A percentile compares a stretch with the other conserved stretches of the same genome.
phyloP scores from a whole-genome alignment of 2,113 vertebrate genomes.

The Tetrax tetrax region DNA sequence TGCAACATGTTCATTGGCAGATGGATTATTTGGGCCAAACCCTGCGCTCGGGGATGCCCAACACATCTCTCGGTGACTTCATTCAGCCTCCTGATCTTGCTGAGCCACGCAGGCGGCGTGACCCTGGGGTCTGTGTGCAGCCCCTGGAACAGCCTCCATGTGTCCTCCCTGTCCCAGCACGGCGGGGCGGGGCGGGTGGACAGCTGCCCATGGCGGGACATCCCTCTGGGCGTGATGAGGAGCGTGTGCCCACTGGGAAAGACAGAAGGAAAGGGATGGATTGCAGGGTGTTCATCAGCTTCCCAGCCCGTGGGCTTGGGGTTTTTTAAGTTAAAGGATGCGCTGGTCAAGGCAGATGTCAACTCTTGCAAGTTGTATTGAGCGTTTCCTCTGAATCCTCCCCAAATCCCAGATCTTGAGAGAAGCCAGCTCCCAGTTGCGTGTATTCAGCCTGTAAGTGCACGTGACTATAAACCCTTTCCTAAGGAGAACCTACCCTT shows the following conservation, averaged over 20 bases:
- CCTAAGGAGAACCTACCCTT: neutral
- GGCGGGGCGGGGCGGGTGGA: accelerated
- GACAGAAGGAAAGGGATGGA: neutral
- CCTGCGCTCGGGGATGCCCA: neutral
- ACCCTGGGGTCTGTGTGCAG: accelerated
- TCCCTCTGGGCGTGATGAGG: accelerated
- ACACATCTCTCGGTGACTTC: neutral
- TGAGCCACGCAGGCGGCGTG: neutral
- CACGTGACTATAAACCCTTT: neutral
- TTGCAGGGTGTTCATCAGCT: neutral
- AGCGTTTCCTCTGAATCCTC: neutral
- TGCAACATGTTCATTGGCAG: neutral
- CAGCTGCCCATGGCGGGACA: neutral
- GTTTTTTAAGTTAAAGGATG: neutral
- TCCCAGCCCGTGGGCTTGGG: neutral
- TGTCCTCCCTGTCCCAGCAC: neutral
- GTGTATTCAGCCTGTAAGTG: neutral
- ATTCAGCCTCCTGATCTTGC: neutral
- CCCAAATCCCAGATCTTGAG: neutral
- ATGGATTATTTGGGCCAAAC: constrained; percentile 11
- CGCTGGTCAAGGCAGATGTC: neutral
- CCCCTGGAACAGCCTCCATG: neutral
- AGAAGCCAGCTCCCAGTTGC: neutral
- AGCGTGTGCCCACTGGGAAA: accelerated
- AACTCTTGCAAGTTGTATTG: neutral